Conservation (phyloP, 2,113 vertebrate genomes). For the Cyanoliseus patagonus region DNA sequence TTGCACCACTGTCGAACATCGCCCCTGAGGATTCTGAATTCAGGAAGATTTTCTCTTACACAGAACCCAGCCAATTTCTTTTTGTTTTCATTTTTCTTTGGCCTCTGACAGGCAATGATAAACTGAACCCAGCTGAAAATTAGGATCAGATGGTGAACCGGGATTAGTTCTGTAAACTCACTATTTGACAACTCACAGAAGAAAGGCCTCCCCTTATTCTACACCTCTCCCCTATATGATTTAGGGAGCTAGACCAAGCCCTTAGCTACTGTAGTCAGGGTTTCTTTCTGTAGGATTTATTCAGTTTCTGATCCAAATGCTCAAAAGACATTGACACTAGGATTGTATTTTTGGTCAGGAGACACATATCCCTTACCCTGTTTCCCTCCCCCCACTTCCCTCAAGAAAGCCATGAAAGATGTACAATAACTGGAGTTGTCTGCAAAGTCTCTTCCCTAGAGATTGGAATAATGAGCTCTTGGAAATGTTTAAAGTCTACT, state of each 20-base stretch:
- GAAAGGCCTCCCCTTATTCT: not conserved
- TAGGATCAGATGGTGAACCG: constrained; percentile 3
- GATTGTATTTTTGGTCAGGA: constrained; percentile 15
- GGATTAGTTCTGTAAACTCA: constrained; percentile 8
- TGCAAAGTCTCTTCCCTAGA: constrained; percentile 41
- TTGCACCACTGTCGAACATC: not conserved
- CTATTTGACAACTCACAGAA: not conserved
- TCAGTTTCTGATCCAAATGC: constrained; percentile 3
- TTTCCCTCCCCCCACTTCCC: constrained; percentile 11
- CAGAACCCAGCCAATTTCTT: not conserved
- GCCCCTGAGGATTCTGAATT: not conserved
- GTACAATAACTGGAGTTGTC: constrained; percentile 38
- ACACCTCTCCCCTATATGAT: not conserved
- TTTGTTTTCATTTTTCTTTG: constrained; percentile 6
- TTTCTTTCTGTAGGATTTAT: not conserved
- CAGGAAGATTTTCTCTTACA: not conserved
- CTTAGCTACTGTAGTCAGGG: not conserved
- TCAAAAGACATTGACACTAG: not conserved
- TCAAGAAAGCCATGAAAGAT: constrained; percentile 26
- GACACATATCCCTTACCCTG: not conserved
- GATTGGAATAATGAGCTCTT: constrained; percentile 52
- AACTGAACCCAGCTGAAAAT: not conserved
- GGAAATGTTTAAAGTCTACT: constrained; percentile 61
- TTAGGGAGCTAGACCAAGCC: not conserved
- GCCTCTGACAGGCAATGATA: constrained; percentile 3